phyloP scores from a whole-genome alignment of 2,888 invertebrate species.

The Phaonia tiefii region DNA sequence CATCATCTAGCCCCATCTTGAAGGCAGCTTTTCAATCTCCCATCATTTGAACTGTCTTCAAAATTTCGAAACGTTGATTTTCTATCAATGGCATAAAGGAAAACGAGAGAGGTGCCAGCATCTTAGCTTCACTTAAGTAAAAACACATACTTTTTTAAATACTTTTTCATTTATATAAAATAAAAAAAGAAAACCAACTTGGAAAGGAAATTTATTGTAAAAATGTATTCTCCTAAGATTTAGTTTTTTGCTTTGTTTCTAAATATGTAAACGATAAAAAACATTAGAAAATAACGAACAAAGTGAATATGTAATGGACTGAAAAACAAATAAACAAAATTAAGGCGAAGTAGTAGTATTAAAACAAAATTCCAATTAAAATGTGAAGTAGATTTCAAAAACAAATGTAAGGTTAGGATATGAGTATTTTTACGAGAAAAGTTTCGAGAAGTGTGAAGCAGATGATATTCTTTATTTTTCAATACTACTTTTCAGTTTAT shows the following conservation, averaged over 20 bases:
- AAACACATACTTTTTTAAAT: too few species aligned
- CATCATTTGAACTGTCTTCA: too few species aligned
- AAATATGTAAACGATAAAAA: conserved; percentile 29
- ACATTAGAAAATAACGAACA: conserved; percentile 59
- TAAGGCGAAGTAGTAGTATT: conserved; percentile 78
- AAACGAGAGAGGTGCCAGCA: too few species aligned
- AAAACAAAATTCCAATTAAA: conserved; percentile 73
- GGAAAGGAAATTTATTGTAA: conserved; percentile 29
- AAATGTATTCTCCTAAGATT: conserved; percentile 15
- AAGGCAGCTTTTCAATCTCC: too few species aligned
- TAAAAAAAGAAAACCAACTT: conserved; percentile 19
- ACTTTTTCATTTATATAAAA: conserved; percentile 35
- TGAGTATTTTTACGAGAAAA: conserved; percentile 51
- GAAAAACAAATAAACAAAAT: conserved; percentile 68
- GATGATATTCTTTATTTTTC: conserved; percentile 3
- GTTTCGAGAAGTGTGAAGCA: not conserved
- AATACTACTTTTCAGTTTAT: too few species aligned
- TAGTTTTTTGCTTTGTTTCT: conserved; percentile 16
- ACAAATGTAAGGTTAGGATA: conserved; percentile 57
- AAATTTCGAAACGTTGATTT: too few species aligned
- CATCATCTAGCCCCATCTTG: too few species aligned
- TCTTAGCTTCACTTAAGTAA: too few species aligned
- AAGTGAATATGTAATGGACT: conserved; percentile 74
- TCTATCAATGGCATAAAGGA: too few species aligned
- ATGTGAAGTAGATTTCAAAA: conserved; percentile 54